Percentiles rank a stretch among this genome's conserved stretches.
Evolutionary conservation across 2,888 invertebrate species (phyloP).

Genomic region (Lymantria dispar): DNA sequence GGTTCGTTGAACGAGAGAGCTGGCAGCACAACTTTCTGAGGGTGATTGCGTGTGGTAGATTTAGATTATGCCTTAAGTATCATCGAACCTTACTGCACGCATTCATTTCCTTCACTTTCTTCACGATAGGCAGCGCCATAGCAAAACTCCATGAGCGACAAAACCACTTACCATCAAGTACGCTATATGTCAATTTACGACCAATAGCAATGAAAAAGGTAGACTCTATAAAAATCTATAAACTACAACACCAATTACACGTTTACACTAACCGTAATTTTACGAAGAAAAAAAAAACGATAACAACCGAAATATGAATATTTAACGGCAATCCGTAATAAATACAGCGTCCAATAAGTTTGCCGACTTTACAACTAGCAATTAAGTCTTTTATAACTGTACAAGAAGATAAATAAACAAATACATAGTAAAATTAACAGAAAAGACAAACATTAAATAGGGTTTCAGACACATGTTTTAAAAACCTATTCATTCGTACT

Average conservation of each 20-base stretch:
- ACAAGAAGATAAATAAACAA: slow-evolving; percentile 27
- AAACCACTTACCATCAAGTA: too few species aligned
- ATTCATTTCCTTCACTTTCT: too few species aligned
- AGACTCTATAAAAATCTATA: not conserved
- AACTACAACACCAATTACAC: not conserved
- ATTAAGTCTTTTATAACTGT: slow-evolving; percentile 37
- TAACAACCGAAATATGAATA: slow-evolving; percentile 27
- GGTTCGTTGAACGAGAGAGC: too few species aligned
- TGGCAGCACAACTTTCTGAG: too few species aligned
- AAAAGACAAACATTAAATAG: slow-evolving; percentile 12
- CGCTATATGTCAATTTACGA: too few species aligned
- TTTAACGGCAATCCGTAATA: slow-evolving; percentile 35
- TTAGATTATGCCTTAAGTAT: too few species aligned
- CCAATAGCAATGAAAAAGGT: too few species aligned
- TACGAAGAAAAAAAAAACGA: not conserved
- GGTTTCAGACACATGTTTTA: slow-evolving; percentile 3
- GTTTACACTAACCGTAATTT: slow-evolving; percentile 3
- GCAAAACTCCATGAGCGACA: too few species aligned
- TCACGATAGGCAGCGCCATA: too few species aligned
- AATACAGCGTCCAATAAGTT: slow-evolving; percentile 27
- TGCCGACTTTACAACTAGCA: slow-evolving; percentile 28
- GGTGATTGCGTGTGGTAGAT: too few species aligned
- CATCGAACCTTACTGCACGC: too few species aligned
- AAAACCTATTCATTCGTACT: not conserved
- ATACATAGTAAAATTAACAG: slow-evolving; percentile 16